Evolutionary conservation across 2,888 invertebrate species (phyloP).

Genomic region (Halocaridina rubra): DNA sequence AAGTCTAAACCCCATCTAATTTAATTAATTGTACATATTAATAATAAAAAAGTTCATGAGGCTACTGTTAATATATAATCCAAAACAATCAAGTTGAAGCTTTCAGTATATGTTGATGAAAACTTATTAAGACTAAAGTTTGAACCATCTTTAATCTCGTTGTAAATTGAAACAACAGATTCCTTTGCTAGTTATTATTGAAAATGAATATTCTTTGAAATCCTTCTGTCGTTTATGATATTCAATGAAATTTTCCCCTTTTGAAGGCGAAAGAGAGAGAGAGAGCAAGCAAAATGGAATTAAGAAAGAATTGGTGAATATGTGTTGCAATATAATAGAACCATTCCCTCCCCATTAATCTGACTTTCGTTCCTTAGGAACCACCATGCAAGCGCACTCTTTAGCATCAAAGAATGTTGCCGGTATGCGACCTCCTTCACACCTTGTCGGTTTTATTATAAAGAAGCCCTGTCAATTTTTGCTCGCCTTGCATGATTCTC

Average conservation of each 20-base stretch:
- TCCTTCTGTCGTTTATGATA: too few relatives aligned
- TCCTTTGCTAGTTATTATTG: constrained; percentile 9
- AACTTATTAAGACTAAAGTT: too few relatives aligned
- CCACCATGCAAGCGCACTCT: constrained; percentile 52
- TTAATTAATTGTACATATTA: too few relatives aligned
- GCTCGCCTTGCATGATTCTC: background rate
- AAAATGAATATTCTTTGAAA: too few relatives aligned
- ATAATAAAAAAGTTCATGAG: too few relatives aligned
- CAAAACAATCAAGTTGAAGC: background rate
- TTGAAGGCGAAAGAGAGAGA: background rate
- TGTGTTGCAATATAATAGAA: background rate
- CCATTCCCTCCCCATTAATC: constrained; percentile 29
- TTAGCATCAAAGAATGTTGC: constrained; percentile 57
- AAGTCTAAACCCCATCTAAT: too few relatives aligned
- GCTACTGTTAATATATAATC: background rate
- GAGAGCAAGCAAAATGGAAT: background rate
- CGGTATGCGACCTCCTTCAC: constrained; percentile 41
- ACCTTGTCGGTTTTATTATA: constrained; percentile 25
- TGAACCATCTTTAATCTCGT: background rate
- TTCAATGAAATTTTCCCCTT: too few relatives aligned
- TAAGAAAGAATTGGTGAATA: background rate
- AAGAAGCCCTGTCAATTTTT: background rate
- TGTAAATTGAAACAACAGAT: too few relatives aligned
- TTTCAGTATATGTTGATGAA: too few relatives aligned
- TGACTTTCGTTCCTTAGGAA: constrained; percentile 49